Evolutionary conservation across 2,888 invertebrate genomes (phyloP).

Genomic region (Smittia sp.): DNA sequence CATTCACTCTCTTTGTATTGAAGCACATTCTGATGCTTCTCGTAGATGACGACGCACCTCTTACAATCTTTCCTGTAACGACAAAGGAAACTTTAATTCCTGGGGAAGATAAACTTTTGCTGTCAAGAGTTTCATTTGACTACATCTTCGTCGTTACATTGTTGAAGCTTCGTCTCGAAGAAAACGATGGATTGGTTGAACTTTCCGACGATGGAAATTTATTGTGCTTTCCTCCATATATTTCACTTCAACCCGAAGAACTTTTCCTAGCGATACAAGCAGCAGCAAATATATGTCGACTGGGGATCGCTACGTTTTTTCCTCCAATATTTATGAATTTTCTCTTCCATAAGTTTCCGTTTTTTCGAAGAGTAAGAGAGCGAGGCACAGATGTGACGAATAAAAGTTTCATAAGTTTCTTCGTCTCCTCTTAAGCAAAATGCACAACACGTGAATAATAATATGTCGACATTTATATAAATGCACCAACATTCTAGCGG

Average conservation of each 20-base stretch:
- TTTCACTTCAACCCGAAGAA: background rate
- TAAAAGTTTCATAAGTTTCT: constrained; percentile 33
- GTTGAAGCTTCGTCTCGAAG: background rate
- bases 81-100: background rate
- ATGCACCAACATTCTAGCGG: constrained; percentile 15
- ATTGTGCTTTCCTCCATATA: background rate
- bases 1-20: constrained; percentile 98
- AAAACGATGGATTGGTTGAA: background rate
- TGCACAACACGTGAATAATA: constrained; percentile 39
- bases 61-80: constrained; percentile 59
- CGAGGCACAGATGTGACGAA: constrained; percentile 37
- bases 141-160: background rate
- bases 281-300: background rate
- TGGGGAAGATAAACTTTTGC: background rate
- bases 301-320: background rate
- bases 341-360: constrained; percentile 1
- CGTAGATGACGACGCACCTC: constrained; percentile 92
- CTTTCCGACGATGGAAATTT: background rate
- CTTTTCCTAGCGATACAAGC: background rate
- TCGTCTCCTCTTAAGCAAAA: background rate
- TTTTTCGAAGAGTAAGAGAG: background rate
- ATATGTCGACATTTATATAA: constrained; percentile 35
- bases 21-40: constrained; percentile 89
- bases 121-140: constrained; percentile 17
- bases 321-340: constrained; percentile 33